These are phyloP conservation scores for Lomographa bimaculata DNA, from an alignment of 2,888 invertebrate species.

Conservation along the genomic window DNA sequence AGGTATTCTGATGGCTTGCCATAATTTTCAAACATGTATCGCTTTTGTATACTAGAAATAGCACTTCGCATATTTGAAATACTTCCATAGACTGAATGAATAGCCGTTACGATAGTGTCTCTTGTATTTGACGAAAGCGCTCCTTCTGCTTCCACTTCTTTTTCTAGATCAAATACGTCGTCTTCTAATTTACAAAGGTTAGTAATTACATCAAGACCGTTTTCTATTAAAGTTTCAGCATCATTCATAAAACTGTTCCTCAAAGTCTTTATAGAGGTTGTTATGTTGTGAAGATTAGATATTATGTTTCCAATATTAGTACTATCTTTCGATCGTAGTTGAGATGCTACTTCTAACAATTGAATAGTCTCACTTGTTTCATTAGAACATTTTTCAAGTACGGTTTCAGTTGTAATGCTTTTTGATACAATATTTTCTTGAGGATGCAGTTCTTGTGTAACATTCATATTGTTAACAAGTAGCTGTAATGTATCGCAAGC, in stretches of 20 bases:
- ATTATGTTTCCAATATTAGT: slow-evolving; percentile 44
- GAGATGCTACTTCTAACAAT: slow-evolving; percentile 69
- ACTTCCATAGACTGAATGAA: slow-evolving; percentile 77
- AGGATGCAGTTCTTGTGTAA: slow-evolving; percentile 47
- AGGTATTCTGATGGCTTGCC: slow-evolving; percentile 66
- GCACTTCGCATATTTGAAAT: slow-evolving; percentile 81
- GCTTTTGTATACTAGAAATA: slow-evolving; percentile 72
- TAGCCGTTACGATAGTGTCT: slow-evolving; percentile 67
- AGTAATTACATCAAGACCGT: slow-evolving; percentile 66
- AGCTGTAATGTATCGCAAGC: slow-evolving; percentile 69
- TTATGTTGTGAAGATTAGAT: slow-evolving; percentile 47
- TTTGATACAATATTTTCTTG: too few species aligned
- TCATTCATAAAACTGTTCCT: slow-evolving; percentile 50
- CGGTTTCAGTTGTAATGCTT: slow-evolving; percentile 32
- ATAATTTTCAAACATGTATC: slow-evolving; percentile 70
- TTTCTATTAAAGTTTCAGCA: slow-evolving; percentile 63
- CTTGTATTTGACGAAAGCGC: slow-evolving; percentile 48
- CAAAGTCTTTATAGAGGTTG: slow-evolving; percentile 54
- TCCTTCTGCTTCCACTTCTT: slow-evolving; percentile 47
- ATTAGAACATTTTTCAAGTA: slow-evolving; percentile 51
- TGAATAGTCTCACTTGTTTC: slow-evolving; percentile 58
- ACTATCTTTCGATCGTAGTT: slow-evolving; percentile 48
- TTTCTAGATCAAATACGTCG: slow-evolving; percentile 64
- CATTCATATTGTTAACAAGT: slow-evolving; percentile 60
- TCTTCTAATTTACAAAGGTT: slow-evolving; percentile 72